Percentiles rank a stretch among this genome's conserved stretches.
These are phyloP conservation scores for Drosophila nr. medialis DNA, from an alignment of 2,888 invertebrate species.

Conservation along the genomic window DNA sequence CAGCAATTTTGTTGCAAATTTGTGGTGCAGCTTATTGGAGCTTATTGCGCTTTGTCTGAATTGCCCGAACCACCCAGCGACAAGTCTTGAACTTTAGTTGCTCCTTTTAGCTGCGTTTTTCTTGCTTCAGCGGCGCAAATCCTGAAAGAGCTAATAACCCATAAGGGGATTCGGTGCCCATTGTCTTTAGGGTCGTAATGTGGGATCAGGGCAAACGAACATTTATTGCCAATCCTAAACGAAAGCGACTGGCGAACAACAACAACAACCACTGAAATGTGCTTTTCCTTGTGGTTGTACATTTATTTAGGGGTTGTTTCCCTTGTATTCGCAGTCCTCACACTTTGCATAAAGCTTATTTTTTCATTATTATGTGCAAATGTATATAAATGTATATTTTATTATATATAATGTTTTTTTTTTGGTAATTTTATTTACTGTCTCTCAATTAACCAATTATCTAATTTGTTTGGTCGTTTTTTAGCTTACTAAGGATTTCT, in stretches of 20 bases:
- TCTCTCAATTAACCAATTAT: constrained; percentile 18
- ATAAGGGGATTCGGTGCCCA: constrained; percentile 82
- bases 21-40: constrained; percentile 38
- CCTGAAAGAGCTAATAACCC: constrained; percentile 78
- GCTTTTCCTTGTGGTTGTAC: constrained; percentile 20
- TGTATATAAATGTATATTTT: background rate
- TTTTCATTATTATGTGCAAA: constrained; percentile 3
- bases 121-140: constrained; percentile 48
- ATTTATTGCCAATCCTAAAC: constrained; percentile 75
- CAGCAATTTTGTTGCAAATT: constrained; percentile 78
- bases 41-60: constrained; percentile 32
- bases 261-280: constrained; percentile 14
- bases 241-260: constrained; percentile 58
- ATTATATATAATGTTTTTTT: background rate
- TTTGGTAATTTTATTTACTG: background rate
- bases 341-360: constrained; percentile 23
- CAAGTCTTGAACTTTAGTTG: constrained; percentile 10
- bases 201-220: constrained; percentile 82
- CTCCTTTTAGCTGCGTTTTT: constrained; percentile 5
- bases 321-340: background rate
- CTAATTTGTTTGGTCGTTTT: constrained; percentile 41
- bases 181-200: constrained; percentile 78
- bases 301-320: constrained; percentile 27
- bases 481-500: constrained; percentile 88
- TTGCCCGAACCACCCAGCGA: constrained; percentile 20